Conservation (phyloP, 1,140 invertebrate genomes). For the Andricus grossulariae region DNA sequence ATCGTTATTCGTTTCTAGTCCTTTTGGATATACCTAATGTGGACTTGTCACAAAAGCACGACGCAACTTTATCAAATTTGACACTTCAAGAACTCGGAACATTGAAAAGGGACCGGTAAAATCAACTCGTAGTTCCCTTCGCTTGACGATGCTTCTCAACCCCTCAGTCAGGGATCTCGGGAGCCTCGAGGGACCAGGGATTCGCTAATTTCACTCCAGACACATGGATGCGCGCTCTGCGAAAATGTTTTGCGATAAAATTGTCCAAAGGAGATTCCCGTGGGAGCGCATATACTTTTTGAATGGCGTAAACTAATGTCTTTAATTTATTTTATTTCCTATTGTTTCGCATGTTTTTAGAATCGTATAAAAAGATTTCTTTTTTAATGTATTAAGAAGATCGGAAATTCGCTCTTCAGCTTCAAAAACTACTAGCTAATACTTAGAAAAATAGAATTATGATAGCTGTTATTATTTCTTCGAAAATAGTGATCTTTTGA, state of each 20-base stretch:
- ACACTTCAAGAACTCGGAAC: constrained; percentile 75
- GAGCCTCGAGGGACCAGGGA: constrained; percentile 65
- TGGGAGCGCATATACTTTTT: not conserved
- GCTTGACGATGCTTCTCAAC: constrained; percentile 31
- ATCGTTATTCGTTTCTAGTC: not conserved
- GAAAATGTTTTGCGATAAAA: constrained; percentile 58
- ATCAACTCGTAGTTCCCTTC: constrained; percentile 57
- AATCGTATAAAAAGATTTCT: not conserved
- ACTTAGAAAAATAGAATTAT: too few relatives aligned
- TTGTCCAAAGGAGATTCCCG: constrained; percentile 41
- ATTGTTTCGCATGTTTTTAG: not conserved
- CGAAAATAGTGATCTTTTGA: too few relatives aligned
- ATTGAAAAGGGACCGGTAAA: constrained; percentile 74
- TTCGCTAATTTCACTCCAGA: constrained; percentile 70
- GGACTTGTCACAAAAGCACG: constrained; percentile 52
- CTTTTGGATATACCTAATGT: not conserved
- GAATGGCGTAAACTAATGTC: constrained; percentile 2
- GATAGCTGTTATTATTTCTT: too few relatives aligned
- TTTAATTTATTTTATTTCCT: not conserved
- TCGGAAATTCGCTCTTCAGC: not conserved
- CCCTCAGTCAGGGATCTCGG: constrained; percentile 51
- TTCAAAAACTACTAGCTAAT: not conserved
- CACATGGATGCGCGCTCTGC: constrained; percentile 51
- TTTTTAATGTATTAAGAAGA: not conserved
- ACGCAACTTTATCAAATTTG: constrained; percentile 73